Conservation (phyloP, 2,113 vertebrate species). For the Peromyscus polionotus region DNA sequence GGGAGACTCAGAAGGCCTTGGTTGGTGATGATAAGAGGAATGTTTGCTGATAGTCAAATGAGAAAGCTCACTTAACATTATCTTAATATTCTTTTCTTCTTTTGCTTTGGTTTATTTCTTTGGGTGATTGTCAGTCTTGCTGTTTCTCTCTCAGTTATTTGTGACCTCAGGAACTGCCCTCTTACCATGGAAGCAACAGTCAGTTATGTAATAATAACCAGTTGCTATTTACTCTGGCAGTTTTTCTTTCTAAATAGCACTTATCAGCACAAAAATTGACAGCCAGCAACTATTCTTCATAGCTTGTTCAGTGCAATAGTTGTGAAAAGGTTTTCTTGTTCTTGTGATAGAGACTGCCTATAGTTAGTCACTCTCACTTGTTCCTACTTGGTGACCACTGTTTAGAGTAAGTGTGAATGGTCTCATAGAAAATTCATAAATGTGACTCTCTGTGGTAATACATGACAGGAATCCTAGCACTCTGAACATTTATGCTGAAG, state of each 20-base stretch:
- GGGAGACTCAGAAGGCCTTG: neutral
- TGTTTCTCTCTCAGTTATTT: slow-evolving; percentile 39
- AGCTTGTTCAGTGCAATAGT: slow-evolving; percentile 4
- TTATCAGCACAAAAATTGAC: slow-evolving; percentile 32
- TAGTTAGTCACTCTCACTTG: slow-evolving; percentile 13
- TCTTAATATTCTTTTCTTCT: slow-evolving; percentile 25
- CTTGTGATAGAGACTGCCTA: neutral
- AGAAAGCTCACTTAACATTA: slow-evolving; percentile 2
- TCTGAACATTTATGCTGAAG: neutral
- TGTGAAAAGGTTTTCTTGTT: slow-evolving; percentile 52
- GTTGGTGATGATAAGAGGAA: slow-evolving; percentile 10
- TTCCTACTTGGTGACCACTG: slow-evolving; percentile 1
- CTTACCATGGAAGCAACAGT: slow-evolving; percentile 45
- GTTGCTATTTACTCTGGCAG: slow-evolving; percentile 61
- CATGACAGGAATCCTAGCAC: neutral
- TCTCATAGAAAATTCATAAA: slow-evolving; percentile 45
- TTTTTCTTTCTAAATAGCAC: neutral
- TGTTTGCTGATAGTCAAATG: neutral
- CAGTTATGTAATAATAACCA: slow-evolving; percentile 38
- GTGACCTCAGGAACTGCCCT: slow-evolving; percentile 14
- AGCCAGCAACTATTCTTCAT: slow-evolving; percentile 31
- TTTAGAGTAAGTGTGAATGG: slow-evolving; percentile 24
- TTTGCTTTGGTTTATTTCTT: slow-evolving; percentile 52
- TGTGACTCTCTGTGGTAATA: neutral
- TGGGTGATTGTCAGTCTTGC: neutral